Base-by-base conservation (phyloP, 2,888 invertebrate species). In the Habrosyne pyritoides region DNA sequence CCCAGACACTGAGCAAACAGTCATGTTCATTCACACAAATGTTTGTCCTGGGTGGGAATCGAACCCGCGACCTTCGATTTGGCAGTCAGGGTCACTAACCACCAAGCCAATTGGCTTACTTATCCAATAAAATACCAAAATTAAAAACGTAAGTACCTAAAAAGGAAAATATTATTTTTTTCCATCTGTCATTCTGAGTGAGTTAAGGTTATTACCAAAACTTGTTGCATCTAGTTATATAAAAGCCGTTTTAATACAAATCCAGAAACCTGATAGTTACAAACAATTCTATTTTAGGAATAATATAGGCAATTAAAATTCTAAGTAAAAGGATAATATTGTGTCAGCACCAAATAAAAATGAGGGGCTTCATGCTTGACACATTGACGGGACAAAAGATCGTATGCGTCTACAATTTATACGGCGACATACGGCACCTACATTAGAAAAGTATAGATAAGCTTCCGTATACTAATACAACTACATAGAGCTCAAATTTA, bases 331-430 rank as follows among this genome's bases (percentile, higher is more conserved):
- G 74, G 77, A 73, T 73, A 75, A 75, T 69, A 75, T 80, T 82
- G 79, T 84, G 83, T 87, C 87, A 84, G 76, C 87, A 70, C 72
- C 60, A 65, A 69, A 64, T 75, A 79, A 81, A 79, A 75, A 70
- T 76, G 73, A 77, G 79, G 71, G 75, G 76, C 65, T 72, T 75
- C 77, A 75, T 68, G 70, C 76, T 78, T 88, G 90, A 88, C 89
- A 87, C 87, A 91, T 91, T 91, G 91, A 90, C 90, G 82, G 89
- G 81, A 91, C 91, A 91, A 90, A 91, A 84, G 84, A 84, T 79
- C 69, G 75, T 79, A 68, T 76, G 69, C 79, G 78, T 68, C 69
- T 64, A 83, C 81, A 78, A 89, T 89, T 87, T 86, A 89, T 90
- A n/a, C n/a, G n/a, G n/a, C n/a, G n/a, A n/a, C n/a, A 77, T 87